Base-by-base conservation (phyloP, 30 jellyfish, hydroid and myxozoan species). In the Aurelia aurita complex sp. Pacific region DNA sequence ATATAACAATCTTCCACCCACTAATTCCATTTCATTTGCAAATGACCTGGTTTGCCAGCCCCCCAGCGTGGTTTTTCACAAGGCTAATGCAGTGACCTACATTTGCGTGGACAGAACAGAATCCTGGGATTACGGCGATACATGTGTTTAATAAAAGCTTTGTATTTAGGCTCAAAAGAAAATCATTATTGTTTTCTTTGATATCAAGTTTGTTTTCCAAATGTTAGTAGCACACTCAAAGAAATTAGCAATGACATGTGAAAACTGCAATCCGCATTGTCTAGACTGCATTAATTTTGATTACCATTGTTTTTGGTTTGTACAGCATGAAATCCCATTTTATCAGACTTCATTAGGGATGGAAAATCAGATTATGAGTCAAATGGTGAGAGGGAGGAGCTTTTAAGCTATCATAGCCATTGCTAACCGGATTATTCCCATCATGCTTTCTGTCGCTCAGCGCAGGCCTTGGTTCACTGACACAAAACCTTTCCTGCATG, bases 231-330 rank as follows among this genome's bases (percentile, higher is more conserved):
- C 87, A 73, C 87, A 66, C 87, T 84, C 70, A 84, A 73, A 64
- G 93, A 84, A 63, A 84, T 84, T 84, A 84, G 93, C 93, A 60
- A 69, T 84, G 93, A 84, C 93, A 84, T 84, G 93, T 74, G 87
- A 84, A 84, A 63, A 53, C 69, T 29, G 81, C 87, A 73, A 84
- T 73, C 87, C 87, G 79, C 52, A 73, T 84, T 84, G 93, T 74
- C 67, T 60, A 55, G 82, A 69, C 34, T 73, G 81, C 79, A 74
- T 77, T 84, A 83, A 79, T 73, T 74, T 77, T 73, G 78, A 51
- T 73, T 67, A 73, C 23, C 38, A 84, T 66, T 73, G 85, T 73
- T 68, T 64, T 67, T 73, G 88, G 75, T 62, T 74, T 77, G 87
- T 73, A 62, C 85, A 46, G 76, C 81, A 74, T 64, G 80, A 73